A percentile compares a stretch with the other conserved stretches of the same genome.
Evolutionary conservation across 2,888 invertebrate species (phyloP).

Genomic region (Orthosia cruda): DNA sequence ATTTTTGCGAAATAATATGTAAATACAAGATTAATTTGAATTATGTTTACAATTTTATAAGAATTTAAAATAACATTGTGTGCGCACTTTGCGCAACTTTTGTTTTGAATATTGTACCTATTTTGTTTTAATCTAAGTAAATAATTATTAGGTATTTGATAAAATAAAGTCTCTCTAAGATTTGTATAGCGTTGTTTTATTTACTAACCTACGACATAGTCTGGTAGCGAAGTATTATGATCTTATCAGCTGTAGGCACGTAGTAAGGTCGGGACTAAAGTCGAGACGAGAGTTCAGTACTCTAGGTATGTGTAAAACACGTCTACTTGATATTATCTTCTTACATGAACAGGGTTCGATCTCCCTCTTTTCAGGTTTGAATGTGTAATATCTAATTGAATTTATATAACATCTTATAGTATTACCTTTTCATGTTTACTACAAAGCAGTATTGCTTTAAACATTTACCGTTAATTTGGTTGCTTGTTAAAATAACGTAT

Average conservation of each 20-base stretch:
- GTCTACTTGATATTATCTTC: constrained; percentile 1
- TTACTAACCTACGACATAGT: background rate
- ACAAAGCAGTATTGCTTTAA: background rate
- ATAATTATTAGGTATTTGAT: constrained; percentile 46
- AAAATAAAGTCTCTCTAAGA: constrained; percentile 74
- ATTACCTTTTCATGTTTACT: background rate
- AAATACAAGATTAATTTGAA: constrained; percentile 43
- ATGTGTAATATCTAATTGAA: background rate
- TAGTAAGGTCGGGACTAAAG: background rate
- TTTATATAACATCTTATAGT: background rate
- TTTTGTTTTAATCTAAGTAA: constrained; percentile 44
- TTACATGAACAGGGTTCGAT: constrained; percentile 10
- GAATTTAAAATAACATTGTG: constrained; percentile 40
- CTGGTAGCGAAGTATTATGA: background rate
- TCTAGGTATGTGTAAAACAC: background rate
- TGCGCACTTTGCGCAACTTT: constrained; percentile 24
- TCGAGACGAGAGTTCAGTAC: background rate
- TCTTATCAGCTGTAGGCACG: background rate
- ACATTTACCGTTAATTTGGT: background rate
- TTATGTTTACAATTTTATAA: constrained; percentile 31
- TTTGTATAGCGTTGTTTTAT: constrained; percentile 61
- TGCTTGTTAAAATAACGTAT: background rate
- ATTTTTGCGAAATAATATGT: constrained; percentile 19
- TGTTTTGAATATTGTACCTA: constrained; percentile 40
- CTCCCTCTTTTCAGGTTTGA: background rate